Percentiles rank a stretch among this genome's conserved stretches.
Conservation (phyloP, 2,888 invertebrate species). For the Yponomeuta sedellus region DNA sequence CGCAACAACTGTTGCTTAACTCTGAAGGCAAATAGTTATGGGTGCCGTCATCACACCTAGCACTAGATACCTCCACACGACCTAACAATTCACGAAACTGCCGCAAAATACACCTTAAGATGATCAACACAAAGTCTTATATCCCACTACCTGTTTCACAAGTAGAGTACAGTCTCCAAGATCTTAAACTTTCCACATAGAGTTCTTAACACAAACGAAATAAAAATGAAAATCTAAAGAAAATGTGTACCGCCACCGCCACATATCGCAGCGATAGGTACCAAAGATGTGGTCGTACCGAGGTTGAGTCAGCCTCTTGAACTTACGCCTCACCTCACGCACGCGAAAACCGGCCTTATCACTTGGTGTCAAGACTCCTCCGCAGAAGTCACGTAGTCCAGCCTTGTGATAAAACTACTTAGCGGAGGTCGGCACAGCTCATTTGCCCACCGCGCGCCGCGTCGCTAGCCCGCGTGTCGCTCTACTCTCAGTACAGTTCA, state of each 20-base stretch:
- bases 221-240: neutral
- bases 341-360: neutral
- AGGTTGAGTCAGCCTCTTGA: slow-evolving; percentile 6
- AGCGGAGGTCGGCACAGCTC: neutral
- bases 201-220: neutral
- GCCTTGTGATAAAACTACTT: slow-evolving; percentile 21
- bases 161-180: neutral
- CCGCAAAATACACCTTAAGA: neutral
- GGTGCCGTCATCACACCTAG: neutral
- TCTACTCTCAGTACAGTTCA: slow-evolving; percentile 4
- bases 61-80: neutral
- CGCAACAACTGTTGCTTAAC: neutral
- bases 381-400: slow-evolving; percentile 23
- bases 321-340: neutral
- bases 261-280: neutral
- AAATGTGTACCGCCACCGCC: neutral
- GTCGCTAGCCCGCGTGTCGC: neutral
- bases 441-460: neutral
- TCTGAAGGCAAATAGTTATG: neutral
- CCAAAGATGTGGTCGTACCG: neutral
- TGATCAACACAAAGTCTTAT: neutral
- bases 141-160: neutral
- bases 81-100: neutral
- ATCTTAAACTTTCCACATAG: neutral
- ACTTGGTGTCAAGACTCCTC: slow-evolving; percentile 22